Evolutionary conservation across 2,797 vertebrate species (phyloP).

Genomic region (Crenichthys baileyi): DNA sequence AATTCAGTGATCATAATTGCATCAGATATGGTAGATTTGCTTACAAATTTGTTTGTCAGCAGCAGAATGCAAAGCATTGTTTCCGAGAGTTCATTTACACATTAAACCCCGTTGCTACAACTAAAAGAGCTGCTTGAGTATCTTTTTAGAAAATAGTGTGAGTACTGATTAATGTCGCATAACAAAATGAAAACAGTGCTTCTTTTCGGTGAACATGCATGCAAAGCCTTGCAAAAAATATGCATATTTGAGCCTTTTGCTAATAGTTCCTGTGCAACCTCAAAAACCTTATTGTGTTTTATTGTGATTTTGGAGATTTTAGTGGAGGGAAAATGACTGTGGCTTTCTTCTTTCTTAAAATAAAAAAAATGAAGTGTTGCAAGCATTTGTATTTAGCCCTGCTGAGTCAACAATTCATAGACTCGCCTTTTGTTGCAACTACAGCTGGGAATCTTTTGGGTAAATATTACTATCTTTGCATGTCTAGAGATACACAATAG

Average conservation of each 20-base stretch:
- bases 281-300: no score
- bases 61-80: background rate
- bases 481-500: no score
- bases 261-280: no score
- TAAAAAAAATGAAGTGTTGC: background rate
- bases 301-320: no score
- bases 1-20: background rate
- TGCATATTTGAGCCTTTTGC: no score
- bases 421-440: background rate
- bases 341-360: background rate
- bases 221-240: no score
- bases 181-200: no score
- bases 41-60: background rate
- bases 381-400: background rate
- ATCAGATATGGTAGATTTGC: background rate
- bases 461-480: no score
- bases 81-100: background rate
- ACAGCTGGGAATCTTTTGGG: no score
- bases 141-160: no score
- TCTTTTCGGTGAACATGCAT: no score
- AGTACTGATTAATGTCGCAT: no score
- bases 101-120: background rate
- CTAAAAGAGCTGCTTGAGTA: background rate
- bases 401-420: background rate
- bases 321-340: background rate